phyloP scores from a whole-genome alignment of 2,113 vertebrate species.

The Okapia johnstoni region DNA sequence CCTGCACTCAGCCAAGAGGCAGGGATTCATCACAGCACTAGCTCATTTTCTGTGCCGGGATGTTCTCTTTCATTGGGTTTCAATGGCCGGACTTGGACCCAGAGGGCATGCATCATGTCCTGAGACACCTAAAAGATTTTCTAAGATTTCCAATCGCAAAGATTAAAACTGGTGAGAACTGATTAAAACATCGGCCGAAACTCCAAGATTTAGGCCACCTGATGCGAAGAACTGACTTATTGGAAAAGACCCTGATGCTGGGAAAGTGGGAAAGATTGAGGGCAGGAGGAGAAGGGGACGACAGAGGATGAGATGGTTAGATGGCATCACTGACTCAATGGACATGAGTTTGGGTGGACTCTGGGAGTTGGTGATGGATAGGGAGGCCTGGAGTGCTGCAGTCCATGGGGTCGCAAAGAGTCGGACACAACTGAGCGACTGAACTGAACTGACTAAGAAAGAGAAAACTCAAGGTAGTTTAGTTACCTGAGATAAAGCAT shows the following conservation, averaged over 20 bases:
- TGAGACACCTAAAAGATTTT: background rate
- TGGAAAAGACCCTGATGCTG: background rate
- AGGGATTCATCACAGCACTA: background rate
- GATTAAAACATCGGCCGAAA: background rate
- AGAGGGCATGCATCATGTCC: background rate
- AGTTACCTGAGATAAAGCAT: background rate
- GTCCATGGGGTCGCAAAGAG: background rate
- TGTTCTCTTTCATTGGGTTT: background rate
- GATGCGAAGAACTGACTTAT: background rate
- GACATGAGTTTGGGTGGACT: background rate
- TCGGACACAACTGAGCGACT: background rate
- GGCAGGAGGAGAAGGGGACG: background rate
- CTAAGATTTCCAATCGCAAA: background rate
- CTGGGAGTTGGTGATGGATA: background rate
- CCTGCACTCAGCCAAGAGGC: background rate
- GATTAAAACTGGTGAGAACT: background rate
- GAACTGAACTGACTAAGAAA: background rate
- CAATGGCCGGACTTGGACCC: background rate
- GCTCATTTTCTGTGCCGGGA: background rate
- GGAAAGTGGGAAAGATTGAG: background rate
- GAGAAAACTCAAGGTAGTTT: background rate
- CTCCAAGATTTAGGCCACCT: background rate
- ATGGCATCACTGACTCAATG: background rate
- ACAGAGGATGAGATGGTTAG: background rate
- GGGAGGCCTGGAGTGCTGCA: background rate